These are phyloP conservation scores for Syngnathoides biaculeatus DNA, from an alignment of 2,113 vertebrate genomes.

Conservation along the genomic window DNA sequence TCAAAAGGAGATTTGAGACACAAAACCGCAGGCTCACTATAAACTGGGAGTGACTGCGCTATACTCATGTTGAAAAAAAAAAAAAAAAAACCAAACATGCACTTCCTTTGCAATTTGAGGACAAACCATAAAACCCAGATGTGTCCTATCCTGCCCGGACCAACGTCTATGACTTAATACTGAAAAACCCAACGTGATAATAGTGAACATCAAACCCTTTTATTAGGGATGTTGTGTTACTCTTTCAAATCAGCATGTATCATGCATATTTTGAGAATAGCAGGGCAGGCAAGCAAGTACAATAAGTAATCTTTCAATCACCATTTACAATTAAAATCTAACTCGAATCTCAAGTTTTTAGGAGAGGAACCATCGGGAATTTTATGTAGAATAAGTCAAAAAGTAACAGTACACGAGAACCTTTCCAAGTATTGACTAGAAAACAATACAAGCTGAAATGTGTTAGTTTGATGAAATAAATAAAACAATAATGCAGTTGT, in stretches of 20 bases:
- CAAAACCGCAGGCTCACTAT: slow-evolving; percentile 3
- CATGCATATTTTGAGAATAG: too few species aligned
- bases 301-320: too few species aligned
- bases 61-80: not conserved
- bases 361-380: too few species aligned
- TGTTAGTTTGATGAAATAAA: not conserved
- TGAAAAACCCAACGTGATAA: not conserved
- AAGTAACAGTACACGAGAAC: not conserved
- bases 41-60: slow-evolving; percentile 14
- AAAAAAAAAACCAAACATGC: not conserved
- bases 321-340: too few species aligned
- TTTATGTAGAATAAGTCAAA: too few species aligned
- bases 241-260: too few species aligned
- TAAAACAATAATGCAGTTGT: not conserved
- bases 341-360: too few species aligned
- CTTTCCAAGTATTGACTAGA: not conserved
- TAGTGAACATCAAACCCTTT: too few species aligned
- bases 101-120: slow-evolving; percentile 19
- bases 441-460: not conserved
- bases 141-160: not conserved
- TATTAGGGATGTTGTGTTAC: too few species aligned
- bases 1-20: not conserved
- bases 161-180: not conserved
- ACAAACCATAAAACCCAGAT: slow-evolving; percentile 25
- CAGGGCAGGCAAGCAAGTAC: too few species aligned